phyloP scores from a whole-genome alignment of 1,140 invertebrate species.

The Popillia japonica region DNA sequence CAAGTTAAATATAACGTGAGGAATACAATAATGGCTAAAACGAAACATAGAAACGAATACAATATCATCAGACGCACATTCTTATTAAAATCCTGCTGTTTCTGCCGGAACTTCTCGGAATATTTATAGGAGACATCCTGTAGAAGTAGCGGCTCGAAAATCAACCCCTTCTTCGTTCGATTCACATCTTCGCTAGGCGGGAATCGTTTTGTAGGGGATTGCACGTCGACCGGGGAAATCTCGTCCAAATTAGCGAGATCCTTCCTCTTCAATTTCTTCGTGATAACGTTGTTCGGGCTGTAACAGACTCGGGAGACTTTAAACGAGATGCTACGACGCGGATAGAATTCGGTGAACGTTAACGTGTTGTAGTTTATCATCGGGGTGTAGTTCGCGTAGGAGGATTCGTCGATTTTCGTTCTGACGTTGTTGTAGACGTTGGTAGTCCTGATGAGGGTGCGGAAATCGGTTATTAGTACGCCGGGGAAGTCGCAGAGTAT shows the following conservation, averaged over 20 bases:
- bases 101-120: constrained; percentile 49
- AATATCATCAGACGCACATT: constrained; percentile 63
- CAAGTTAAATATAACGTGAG: constrained; percentile 63
- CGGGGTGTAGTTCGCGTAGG: constrained; percentile 11
- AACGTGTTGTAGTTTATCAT: constrained; percentile 38
- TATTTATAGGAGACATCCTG: constrained; percentile 51
- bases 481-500: constrained; percentile 24
- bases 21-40: constrained; percentile 64
- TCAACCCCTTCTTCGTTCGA: constrained; percentile 54
- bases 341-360: constrained; percentile 29
- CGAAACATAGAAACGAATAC: constrained; percentile 64
- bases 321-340: constrained; percentile 36
- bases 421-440: constrained; percentile 39
- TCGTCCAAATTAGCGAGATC: constrained; percentile 51
- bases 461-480: background rate
- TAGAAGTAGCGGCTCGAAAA: constrained; percentile 63
- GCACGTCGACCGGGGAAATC: constrained; percentile 54
- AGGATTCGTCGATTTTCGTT: constrained; percentile 33
- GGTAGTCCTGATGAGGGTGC: background rate
- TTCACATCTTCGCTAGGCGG: constrained; percentile 36
- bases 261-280: constrained; percentile 38
- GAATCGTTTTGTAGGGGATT: constrained; percentile 48
- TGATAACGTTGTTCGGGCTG: constrained; percentile 34
- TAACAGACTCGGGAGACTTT: constrained; percentile 41
- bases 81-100: constrained; percentile 61